phyloP scores from a whole-genome alignment of 2,888 invertebrate genomes.

The Lucinisca nassula region DNA sequence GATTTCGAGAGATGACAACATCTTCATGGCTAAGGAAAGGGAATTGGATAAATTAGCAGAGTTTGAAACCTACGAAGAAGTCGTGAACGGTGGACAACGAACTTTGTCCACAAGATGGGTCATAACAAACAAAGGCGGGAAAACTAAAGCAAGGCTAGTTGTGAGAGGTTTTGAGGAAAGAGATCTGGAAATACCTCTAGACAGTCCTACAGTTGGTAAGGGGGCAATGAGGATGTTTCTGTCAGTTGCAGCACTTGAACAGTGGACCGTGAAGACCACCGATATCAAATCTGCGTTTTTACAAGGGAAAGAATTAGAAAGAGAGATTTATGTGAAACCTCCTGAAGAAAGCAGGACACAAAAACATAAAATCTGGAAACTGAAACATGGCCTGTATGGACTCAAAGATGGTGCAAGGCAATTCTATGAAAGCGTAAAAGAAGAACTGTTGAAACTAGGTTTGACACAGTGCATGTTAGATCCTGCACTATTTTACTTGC shows the following conservation, averaged over 20 bases:
- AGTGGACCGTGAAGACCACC: conserved; percentile 68
- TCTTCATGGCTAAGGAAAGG: too few species aligned
- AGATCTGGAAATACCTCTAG: conserved; percentile 25
- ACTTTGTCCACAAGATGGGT: too few species aligned
- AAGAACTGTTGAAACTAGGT: conserved; percentile 55
- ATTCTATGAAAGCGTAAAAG: conserved; percentile 67
- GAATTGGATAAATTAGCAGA: too few species aligned
- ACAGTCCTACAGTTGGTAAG: conserved; percentile 54
- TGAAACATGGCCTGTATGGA: conserved; percentile 67
- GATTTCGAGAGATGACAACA: too few species aligned
- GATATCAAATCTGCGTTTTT: conserved; percentile 72
- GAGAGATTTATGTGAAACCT: conserved; percentile 59
- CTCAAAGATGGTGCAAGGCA: conserved; percentile 68
- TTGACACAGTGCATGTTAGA: conserved; percentile 62
- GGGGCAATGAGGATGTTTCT: conserved; percentile 38
- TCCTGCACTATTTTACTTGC: conserved; percentile 50
- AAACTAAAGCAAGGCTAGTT: too few species aligned
- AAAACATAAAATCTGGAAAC: conserved; percentile 57
- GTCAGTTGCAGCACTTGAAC: conserved; percentile 7
- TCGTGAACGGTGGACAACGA: too few species aligned
- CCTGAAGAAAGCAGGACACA: conserved; percentile 52
- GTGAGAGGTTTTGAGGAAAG: too few species aligned
- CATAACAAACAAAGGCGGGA: too few species aligned
- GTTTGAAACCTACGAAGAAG: too few species aligned
- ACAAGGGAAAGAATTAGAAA: conserved; percentile 61